Evolutionary conservation across 2,113 vertebrate species (phyloP).

Genomic region (Crotophaga sulcirostris): DNA sequence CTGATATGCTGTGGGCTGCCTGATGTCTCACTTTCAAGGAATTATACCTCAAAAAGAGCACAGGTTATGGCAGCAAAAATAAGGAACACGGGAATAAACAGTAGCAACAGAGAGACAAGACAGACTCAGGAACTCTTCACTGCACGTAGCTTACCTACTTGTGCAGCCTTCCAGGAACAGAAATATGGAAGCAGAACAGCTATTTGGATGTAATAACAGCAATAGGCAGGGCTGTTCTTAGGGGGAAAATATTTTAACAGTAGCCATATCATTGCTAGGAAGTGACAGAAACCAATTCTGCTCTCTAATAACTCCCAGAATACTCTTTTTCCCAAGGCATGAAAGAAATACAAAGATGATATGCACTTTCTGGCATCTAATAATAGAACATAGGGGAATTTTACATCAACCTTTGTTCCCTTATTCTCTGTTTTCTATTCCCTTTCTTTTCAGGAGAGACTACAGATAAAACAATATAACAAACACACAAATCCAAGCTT

Average conservation of each 20-base stretch:
- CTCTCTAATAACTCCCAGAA: slow-evolving; percentile 22
- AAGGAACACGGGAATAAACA: neutral
- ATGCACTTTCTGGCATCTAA: slow-evolving; percentile 9
- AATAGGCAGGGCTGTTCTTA: slow-evolving; percentile 46
- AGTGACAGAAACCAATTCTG: slow-evolving; percentile 51
- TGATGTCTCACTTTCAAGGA: neutral
- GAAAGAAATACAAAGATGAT: slow-evolving; percentile 11
- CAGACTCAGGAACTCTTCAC: neutral
- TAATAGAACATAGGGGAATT: neutral
- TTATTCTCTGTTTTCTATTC: neutral
- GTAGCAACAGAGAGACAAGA: neutral
- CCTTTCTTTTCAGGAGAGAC: neutral
- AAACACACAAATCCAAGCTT: neutral
- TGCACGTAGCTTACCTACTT: neutral
- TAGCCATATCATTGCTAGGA: neutral
- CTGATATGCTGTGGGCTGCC: neutral
- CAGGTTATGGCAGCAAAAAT: neutral
- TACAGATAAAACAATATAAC: neutral
- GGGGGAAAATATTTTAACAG: slow-evolving; percentile 31
- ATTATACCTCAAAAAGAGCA: neutral
- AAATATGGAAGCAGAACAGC: neutral
- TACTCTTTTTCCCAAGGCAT: slow-evolving; percentile 36
- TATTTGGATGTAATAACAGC: slow-evolving; percentile 14
- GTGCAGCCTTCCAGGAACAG: neutral
- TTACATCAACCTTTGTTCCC: neutral